Conservation (phyloP, 1,140 invertebrate genomes). For the Cecropterus lyciades region DNA sequence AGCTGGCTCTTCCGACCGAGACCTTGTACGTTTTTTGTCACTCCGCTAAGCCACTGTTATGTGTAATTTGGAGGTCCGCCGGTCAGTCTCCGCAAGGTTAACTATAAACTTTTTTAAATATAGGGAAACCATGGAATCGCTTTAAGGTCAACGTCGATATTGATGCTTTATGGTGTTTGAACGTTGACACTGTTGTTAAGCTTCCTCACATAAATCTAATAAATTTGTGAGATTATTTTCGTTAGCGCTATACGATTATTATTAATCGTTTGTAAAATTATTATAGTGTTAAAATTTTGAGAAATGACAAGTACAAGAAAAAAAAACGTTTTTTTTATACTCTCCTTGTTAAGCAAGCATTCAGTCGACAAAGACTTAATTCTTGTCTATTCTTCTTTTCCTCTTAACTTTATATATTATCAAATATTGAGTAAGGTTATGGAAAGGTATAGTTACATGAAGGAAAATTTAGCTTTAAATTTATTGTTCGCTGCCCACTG, state of each 20-base stretch:
- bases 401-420: neutral
- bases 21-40: slow-evolving; percentile 57
- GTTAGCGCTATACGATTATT: too few species aligned
- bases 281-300: too few species aligned
- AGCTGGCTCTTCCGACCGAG: slow-evolving; percentile 41
- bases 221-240: neutral
- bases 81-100: slow-evolving; percentile 57
- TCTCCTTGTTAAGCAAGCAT: too few species aligned
- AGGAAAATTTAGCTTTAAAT: too few species aligned
- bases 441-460: neutral
- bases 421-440: slow-evolving; percentile 15
- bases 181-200: slow-evolving; percentile 3
- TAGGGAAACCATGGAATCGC: slow-evolving; percentile 26
- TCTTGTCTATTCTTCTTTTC: too few species aligned
- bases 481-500: too few species aligned
- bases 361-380: too few species aligned
- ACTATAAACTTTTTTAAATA: slow-evolving; percentile 21
- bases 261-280: too few species aligned
- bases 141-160: slow-evolving; percentile 8
- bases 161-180: slow-evolving; percentile 6
- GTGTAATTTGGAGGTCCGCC: slow-evolving; percentile 82
- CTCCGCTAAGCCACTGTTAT: slow-evolving; percentile 72
- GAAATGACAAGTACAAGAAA: too few species aligned
- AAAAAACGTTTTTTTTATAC: too few species aligned
- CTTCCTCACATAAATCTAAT: neutral